Percentiles rank a stretch among this genome's conserved stretches.
Evolutionary conservation across 1,140 invertebrate species (phyloP).

Genomic region (Cydia splendana): DNA sequence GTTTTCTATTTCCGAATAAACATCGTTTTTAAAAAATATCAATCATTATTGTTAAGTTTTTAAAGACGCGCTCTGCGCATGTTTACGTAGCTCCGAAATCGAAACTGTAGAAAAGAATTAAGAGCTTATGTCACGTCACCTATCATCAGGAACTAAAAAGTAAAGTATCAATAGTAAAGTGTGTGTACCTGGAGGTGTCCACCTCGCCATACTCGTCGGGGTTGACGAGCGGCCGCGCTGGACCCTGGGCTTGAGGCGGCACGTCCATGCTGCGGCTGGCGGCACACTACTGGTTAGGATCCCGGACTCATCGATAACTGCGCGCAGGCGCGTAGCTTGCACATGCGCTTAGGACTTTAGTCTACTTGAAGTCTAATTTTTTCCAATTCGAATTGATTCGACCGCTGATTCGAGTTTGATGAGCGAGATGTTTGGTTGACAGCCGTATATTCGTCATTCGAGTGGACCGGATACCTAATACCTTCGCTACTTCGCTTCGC

Average conservation of each 20-base stretch:
- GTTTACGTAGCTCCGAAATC: slow-evolving; percentile 10
- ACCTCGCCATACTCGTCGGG: slow-evolving; percentile 73
- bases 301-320: slow-evolving; percentile 36
- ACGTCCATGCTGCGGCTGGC: slow-evolving; percentile 50
- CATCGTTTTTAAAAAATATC: background rate
- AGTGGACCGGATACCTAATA: too few species aligned
- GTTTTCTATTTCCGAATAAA: background rate
- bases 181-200: slow-evolving; percentile 68
- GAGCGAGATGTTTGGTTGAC: background rate
- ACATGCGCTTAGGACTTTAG: background rate
- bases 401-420: background rate
- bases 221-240: slow-evolving; percentile 65
- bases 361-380: background rate
- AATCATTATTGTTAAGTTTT: background rate
- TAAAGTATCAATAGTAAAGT: background rate
- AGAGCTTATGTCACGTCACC: background rate
- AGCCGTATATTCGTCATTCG: too few species aligned
- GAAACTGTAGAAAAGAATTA: background rate
- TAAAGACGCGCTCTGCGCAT: background rate
- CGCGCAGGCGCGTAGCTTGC: slow-evolving; percentile 41
- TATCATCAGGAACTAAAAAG: background rate
- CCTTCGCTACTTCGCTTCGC: too few species aligned
- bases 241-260: slow-evolving; percentile 37
- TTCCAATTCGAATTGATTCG: background rate
- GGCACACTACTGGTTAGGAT: slow-evolving; percentile 17